Evolutionary conservation across 2,888 invertebrate species (phyloP).

Genomic region (Baronia brevicornis): DNA sequence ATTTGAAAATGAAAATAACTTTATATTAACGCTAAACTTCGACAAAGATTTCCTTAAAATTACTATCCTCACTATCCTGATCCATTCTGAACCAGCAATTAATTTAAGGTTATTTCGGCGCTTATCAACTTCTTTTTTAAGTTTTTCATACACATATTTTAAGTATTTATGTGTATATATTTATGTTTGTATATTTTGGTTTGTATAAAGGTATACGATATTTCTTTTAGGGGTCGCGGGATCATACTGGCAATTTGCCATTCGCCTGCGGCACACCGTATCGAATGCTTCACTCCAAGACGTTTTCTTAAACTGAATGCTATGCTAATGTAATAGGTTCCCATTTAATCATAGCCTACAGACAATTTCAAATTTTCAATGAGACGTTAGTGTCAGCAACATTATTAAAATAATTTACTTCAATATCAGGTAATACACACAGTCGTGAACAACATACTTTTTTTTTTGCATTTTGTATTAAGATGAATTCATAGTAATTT

Average conservation of each 20-base stretch:
- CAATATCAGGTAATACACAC: slow-evolving; percentile 26
- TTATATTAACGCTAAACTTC: too few relatives aligned
- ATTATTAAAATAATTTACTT: slow-evolving; percentile 51
- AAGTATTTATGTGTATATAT: too few relatives aligned
- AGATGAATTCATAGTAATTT: too few relatives aligned
- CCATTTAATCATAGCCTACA: slow-evolving; percentile 68
- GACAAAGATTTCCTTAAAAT: too few relatives aligned
- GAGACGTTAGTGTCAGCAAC: slow-evolving; percentile 54
- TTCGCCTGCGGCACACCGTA: slow-evolving; percentile 45
- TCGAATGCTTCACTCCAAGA: slow-evolving; percentile 41
- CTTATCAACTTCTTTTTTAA: too few relatives aligned
- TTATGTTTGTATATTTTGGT: slow-evolving; percentile 26
- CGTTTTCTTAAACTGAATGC: slow-evolving; percentile 64
- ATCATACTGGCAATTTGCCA: slow-evolving; percentile 65
- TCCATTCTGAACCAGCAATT: too few relatives aligned
- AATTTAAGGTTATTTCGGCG: too few relatives aligned
- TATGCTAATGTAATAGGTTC: slow-evolving; percentile 71
- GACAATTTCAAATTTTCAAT: slow-evolving; percentile 67
- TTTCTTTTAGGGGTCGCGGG: slow-evolving; percentile 64
- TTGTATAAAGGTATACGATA: slow-evolving; percentile 27
- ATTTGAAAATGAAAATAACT: too few relatives aligned
- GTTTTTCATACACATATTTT: too few relatives aligned
- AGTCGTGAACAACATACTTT: neutral
- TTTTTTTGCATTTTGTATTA: too few relatives aligned
- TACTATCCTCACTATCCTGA: too few relatives aligned